Evolutionary conservation across 53 echinoderm and acorn worm species (phyloP).

Genomic region (Temnopleurus reevesii): DNA sequence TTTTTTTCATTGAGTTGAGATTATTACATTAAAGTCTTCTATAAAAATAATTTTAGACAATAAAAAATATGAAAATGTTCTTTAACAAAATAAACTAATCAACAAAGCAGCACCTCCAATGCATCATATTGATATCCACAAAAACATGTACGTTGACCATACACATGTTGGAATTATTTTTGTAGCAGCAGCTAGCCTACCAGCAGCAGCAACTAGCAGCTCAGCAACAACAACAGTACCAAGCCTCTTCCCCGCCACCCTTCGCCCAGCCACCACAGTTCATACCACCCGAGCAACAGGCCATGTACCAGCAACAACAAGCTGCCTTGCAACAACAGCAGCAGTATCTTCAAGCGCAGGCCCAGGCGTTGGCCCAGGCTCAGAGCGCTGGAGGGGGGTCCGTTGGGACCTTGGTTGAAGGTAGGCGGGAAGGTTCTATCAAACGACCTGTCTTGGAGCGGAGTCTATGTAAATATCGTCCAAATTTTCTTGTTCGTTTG

Average conservation of each 20-base stretch:
- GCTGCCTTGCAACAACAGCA: conserved; percentile 41
- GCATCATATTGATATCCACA: no score
- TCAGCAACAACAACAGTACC: conserved; percentile 61
- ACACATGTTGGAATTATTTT: no score
- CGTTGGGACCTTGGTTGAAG: conserved; percentile 49
- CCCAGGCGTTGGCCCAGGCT: conserved; percentile 42
- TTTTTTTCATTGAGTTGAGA: no score
- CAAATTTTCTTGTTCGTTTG: no score
- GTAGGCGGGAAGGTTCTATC: conserved; percentile 30
- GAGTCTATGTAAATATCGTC: background rate
- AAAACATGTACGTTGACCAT: no score
- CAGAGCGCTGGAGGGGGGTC: conserved; percentile 6
- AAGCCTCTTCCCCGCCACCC: conserved; percentile 47
- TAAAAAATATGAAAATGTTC: no score
- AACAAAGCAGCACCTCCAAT: no score
- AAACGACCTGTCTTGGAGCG: conserved; percentile 14
- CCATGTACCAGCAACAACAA: conserved; percentile 49
- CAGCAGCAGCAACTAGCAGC: conserved; percentile 56
- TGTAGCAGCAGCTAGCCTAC: conserved; percentile 52
- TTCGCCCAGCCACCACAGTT: conserved; percentile 34
- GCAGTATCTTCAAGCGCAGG: conserved; percentile 49
- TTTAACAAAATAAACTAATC: no score
- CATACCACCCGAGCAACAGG: conserved; percentile 37
- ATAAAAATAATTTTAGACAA: no score
- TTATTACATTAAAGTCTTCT: no score